Percentiles rank a stretch among this genome's conserved stretches.
These are phyloP conservation scores for Leucoraja ocellata DNA, from an alignment of 2,797 vertebrate genomes.

Conservation along the genomic window DNA sequence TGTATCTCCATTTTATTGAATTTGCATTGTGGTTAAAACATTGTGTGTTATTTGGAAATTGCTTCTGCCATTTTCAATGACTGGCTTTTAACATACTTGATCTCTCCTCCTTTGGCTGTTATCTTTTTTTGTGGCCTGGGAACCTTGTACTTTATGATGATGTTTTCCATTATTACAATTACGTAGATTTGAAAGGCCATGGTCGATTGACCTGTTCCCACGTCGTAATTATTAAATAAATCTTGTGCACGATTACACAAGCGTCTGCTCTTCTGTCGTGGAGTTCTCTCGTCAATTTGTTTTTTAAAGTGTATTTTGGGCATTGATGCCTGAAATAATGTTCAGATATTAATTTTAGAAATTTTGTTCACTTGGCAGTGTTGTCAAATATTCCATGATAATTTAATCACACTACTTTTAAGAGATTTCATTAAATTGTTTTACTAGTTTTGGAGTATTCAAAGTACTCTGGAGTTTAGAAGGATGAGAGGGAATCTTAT, in stretches of 20 bases:
- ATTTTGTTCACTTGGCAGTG: not conserved
- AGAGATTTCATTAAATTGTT: not conserved
- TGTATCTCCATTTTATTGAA: not conserved
- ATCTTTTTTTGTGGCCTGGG: not conserved
- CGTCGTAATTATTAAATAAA: not conserved
- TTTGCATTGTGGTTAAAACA: not conserved
- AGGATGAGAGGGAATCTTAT: no score
- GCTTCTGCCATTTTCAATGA: not conserved
- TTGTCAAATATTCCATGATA: not conserved
- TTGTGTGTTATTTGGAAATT: not conserved
- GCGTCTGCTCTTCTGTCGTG: not conserved
- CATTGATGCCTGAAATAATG: not conserved
- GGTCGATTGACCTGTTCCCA: not conserved
- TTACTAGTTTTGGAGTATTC: not conserved
- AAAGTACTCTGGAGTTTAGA: no score
- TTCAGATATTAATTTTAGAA: not conserved
- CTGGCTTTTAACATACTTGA: not conserved
- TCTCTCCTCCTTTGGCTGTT: not conserved
- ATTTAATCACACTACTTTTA: not conserved
- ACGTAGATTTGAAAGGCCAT: not conserved
- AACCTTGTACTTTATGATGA: not conserved
- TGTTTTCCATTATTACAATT: not conserved
- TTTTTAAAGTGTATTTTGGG: not conserved
- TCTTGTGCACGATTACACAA: not conserved
- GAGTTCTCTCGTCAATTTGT: not conserved